Evolutionary conservation across 2,113 vertebrate genomes (phyloP), one percentile per base, ranked within the genome.

Genomic region (Mastomys coucha): DNA sequence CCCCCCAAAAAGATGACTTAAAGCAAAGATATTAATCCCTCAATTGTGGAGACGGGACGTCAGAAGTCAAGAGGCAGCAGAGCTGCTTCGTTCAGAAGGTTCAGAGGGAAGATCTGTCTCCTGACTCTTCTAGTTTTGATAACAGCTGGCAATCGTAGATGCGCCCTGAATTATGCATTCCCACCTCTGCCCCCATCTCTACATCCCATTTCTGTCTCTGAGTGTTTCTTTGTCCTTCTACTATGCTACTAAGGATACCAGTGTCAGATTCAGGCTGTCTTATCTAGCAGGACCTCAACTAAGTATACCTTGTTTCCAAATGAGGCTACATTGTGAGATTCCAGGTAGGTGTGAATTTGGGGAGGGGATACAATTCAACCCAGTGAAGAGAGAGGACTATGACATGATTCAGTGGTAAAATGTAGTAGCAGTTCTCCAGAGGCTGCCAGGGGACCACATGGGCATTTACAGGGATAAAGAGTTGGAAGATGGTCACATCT

Each of bases 81-180:
- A 3, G 2, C 19, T 36, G 45, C 36, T 81, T 56, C 22, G 1
- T 58, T 69, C 36, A 26, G 36, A 65, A 85, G 4, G n/a, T 36
- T 95, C n/a, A 42, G 31, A 56, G 9, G 9, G 36, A 78, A 24
- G n/a, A 22, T 60, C 33, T 77, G 12, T 13, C 45, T 39, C 42
- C 0, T 11, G 5, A 3, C 22, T 36, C 92, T 80, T 67, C 49
- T 26, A 31, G 28, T 78, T 56, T 58, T 33, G 0, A 24, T 51
- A 9, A 33, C n/a, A 36, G 3, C 58, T 14, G 10, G 22, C 3
- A 56, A 45, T 4, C 16, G 6, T 60, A 2, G 3, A 60, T 2
- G 4, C 14, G 20, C 36, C 14, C 3, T 31, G 70, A n/a, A 17
- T 31, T n/a, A 3, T 13, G 39, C 26, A 0, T 7, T 75, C 42